These are phyloP conservation scores for Staurois parvus DNA, from an alignment of 2,797 vertebrate genomes.

Conservation along the genomic window DNA sequence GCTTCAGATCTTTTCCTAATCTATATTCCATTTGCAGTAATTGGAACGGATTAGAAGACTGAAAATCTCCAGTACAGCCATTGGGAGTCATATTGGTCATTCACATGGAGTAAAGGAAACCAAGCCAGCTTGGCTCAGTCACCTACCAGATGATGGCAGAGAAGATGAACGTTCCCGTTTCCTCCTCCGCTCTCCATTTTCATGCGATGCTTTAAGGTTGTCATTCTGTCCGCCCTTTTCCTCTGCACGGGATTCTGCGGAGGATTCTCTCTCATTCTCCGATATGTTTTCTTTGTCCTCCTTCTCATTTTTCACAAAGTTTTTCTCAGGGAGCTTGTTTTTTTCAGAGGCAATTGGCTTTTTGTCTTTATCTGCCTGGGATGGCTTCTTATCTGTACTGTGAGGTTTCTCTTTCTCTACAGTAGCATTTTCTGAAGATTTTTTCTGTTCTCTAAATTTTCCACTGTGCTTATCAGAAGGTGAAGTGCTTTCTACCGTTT, in stretches of 20 bases:
- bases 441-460: conserved; percentile 82
- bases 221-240: conserved; percentile 78
- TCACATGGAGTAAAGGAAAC: too few relatives aligned
- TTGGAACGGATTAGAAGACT: too few relatives aligned
- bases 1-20: too few relatives aligned
- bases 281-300: conserved; percentile 85
- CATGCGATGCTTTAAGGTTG: conserved; percentile 73
- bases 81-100: too few relatives aligned
- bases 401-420: conserved; percentile 79
- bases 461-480: conserved; percentile 79
- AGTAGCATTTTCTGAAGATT: conserved; percentile 75
- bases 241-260: conserved; percentile 76
- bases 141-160: conserved; percentile 74
- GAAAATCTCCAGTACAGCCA: too few relatives aligned
- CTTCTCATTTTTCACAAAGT: conserved; percentile 79
- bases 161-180: conserved; percentile 79
- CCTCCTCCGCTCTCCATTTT: conserved; percentile 74
- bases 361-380: conserved; percentile 77
- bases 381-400: conserved; percentile 74
- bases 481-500: conserved; percentile 77
- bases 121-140: not conserved
- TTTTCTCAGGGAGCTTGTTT: conserved; percentile 76
- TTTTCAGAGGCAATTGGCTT: conserved; percentile 76
- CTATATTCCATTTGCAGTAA: too few relatives aligned
- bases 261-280: conserved; percentile 81